Evolutionary conservation across 2,888 invertebrate genomes (phyloP), one percentile per base, ranked within the genome.

Genomic region (Limenitis camilla): DNA sequence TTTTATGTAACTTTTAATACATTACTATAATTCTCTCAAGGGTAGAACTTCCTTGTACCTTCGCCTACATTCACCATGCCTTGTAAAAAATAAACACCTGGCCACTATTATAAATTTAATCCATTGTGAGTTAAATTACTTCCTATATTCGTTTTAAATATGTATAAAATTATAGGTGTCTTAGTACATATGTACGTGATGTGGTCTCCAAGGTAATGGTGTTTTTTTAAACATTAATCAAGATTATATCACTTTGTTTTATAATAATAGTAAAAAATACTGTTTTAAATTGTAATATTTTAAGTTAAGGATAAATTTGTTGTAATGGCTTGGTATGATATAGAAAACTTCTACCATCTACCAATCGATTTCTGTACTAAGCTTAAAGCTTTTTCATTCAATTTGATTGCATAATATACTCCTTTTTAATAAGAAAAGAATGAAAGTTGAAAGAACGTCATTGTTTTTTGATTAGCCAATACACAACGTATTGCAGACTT

Each of bases 41-140:
- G 39, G 29, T 11, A 40, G 32, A 29, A 54, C 57, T 55, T 60
- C 59, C 57, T 57, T 49, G 35, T 53, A 33, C 38, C 39, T 44
- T 50, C 52, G 51, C 44, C 44, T 41, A 44, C 55, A 53, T 46
- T 56, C 50, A 54, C 53, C 52, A 52, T 55, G 52, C 38, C 44
- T 49, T 39, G 46, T 51, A 57, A 61, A 60, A 53, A 52, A 41
- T 33, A 52, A 56, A 62, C 54, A 59, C 58, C 59, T 54, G 60
- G 51, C 50, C 38, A 40, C 45, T 35, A 50, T 50, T 58, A 57
- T 53, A 51, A 58, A 56, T 56, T 62, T 57, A 63, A 62, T 63
- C 59, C 60, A 56, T 60, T 61, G 58, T 63, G 55, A 61, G 60
- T 60, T 63, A 56, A 64, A 66, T 65, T 61, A 64, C 68, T 68